Evolutionary conservation across 2,888 invertebrate genomes (phyloP), one percentile per base, ranked within the genome.

Genomic region (Lepidocyrtinus sp.): DNA sequence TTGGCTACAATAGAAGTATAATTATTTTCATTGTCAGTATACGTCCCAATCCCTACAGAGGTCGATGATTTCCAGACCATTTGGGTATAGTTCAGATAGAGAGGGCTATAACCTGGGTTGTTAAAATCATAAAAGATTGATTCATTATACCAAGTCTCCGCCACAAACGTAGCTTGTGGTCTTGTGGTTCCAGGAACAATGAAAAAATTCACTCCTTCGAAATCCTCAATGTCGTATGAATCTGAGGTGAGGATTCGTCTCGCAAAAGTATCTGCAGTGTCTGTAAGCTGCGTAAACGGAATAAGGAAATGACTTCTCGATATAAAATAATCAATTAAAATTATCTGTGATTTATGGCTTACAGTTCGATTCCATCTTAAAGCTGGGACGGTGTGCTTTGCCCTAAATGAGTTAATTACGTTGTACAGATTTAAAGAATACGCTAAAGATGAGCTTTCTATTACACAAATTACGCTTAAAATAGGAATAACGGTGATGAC

Each of bases 341-440:
- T 46, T 46, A 46, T 15, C 15, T 12, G 15, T 46, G 15, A n/a
- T n/a, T n/a, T 36, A 25, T 45, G 19, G 15, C 68, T 75, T 69
- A 83, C 83, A 63, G 81, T 79, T 72, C 73, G 22, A 67, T 81
- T 83, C 79, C 75, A 83, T 74, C 62, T 64, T 50, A 83, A 26
- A 24, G 83, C 70, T 36, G 83, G 75, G 5, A 73, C 50, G n/a
- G 76, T 69, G 61, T 83, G 83, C 25, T 75, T 81, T 0, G 79
- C 1, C 67, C 83, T 24, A 26, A 67, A 75, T 15, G 46, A 22
- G 69, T 83, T 83, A 5, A 83, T 75, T 2, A 46, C 61, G 62
- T 81, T 83, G 45, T 81, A 83, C 15, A 81, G 27, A 15, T 79
- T 74, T 15, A 83, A 67, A 45, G 74, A 79, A 61, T 81, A 83